Base-by-base conservation (phyloP, 2,797 vertebrate species). In the Pogonophryne albipinna region DNA sequence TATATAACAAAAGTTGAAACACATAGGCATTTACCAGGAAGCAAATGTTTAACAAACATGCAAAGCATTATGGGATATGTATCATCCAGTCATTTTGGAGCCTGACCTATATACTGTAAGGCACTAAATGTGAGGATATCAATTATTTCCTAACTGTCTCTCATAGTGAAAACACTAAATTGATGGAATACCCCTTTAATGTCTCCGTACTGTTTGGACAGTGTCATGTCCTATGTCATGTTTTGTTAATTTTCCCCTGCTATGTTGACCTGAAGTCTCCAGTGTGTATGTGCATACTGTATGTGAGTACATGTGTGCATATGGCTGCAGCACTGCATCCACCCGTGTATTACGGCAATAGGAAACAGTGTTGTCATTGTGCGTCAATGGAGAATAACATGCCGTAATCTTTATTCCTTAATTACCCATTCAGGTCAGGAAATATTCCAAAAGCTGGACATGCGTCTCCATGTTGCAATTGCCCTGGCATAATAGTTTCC, bases 331-430 rank as follows among this genome's bases (percentile, higher is more conserved):
- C 63, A 68, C 61, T 81, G 60, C 74, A 56, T 78, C 65, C 10
- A 19, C 13, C 23, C 7, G 16, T 69, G 60, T 79, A 77, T 82
- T 82, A 71, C 10, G 17, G 61, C 12, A 10, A 78, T 83, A 85
- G 91, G 89, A 94, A 94, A 91, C 81, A 80, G 58, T 88, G 83
- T 79, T 88, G 90, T 91, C 81, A 89, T 85, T 86, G 80, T 85
- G 80, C 79, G 86, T 92, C 88, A 89, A 3, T 85, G 85, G 84
- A 87, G 82, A 85, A 87, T 85, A 91, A 90, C 76, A 82, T 53
- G 63, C 79, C 63, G 70, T 79, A 79, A 82, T 87, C 80, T 72
- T 82, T 71, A 56, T 80, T 83, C 75, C 73, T 78, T 82, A 84
- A 91, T 91, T 90, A 87, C 71, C 65, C 84, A 71, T 79, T 87